Base-by-base conservation (phyloP, 2,113 vertebrate species). In the Chauna torquata region DNA sequence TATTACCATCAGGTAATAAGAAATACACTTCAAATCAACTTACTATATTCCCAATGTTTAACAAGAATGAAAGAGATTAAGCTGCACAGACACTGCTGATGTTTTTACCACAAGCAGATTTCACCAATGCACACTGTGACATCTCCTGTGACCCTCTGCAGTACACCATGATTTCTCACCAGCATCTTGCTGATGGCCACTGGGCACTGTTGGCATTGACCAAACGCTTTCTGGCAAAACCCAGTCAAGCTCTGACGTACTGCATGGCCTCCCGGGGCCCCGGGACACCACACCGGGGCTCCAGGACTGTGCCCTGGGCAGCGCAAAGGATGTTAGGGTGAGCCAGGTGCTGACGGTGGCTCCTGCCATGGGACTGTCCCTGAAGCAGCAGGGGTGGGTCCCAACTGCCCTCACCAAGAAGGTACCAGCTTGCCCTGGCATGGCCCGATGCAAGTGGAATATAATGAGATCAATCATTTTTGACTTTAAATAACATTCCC, bases 391-490 rank as follows among this genome's bases (percentile, higher is more conserved):
- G 28, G 11, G 13, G 20, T 52, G 58, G 32, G 13, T 70, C 49
- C 25, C 4, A 3, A 84, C 34, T 2, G 1, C 25, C 10, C 42
- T 87, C 34, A 52, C 14, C 44, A 77, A 42, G 28, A 71, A 69
- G 11, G 34, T 27, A 44, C 16, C 34, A 70, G 44, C 69, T 40
- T 68, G 65, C 12, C 23, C 38, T 68, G 81, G 16, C 15, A 50
- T 6, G 28, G 36, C 27, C 58, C 57, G 19, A 80, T 30, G 10
- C 18, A 27, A 1, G 1, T 8, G 30, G 45, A 34, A 66, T 2
- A 1, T 49, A 68, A 80, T 12, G 22, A 85, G 10, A 69, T 32
- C 0, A 22, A 76, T n/a, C 0, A 3, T 47, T 89, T 64, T 12
- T 23, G 8, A 9, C 18, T 79, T 86, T 44, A 64, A 64, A 69